Conservation (phyloP, 2,888 invertebrate species). For the Adelognathus sp. region DNA sequence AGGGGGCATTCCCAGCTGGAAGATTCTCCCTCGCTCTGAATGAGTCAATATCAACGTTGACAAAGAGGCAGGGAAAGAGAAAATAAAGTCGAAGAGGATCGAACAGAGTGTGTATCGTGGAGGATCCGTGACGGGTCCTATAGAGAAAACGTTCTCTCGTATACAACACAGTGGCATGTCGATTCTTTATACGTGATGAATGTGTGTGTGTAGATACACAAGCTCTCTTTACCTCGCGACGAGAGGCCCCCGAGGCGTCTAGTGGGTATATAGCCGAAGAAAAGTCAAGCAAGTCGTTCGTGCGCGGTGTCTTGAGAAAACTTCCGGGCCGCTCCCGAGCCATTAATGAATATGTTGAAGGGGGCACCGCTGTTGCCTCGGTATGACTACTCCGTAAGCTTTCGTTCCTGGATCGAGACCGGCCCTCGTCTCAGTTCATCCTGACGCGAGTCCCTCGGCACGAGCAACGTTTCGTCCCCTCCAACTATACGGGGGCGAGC, state of each 20-base stretch:
- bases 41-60: slow-evolving; percentile 34
- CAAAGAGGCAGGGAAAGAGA: background rate
- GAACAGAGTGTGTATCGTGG: background rate
- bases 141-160: background rate
- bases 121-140: background rate
- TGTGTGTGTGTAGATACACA: too few relatives aligned
- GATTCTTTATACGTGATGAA: background rate
- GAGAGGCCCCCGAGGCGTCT: background rate
- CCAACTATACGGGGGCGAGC: background rate
- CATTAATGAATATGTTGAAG: slow-evolving; percentile 44
- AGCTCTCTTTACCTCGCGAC: too few relatives aligned
- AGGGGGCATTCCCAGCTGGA: background rate
- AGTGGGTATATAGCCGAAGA: slow-evolving; percentile 10
- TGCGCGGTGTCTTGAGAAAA: slow-evolving; percentile 42
- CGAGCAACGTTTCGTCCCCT: slow-evolving; percentile 23
- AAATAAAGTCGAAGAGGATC: slow-evolving; percentile 22
- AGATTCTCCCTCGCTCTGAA: slow-evolving; percentile 10
- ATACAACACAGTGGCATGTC: background rate
- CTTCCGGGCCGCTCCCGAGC: slow-evolving; percentile 20
- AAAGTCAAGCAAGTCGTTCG: slow-evolving; percentile 41
- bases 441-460: slow-evolving; percentile 19
- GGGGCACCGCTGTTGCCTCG: background rate
- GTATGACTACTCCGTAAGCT: background rate
- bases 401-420: background rate
- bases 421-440: background rate